These are phyloP conservation scores for Caenorhabditis sulstoni DNA, from an alignment of 2,888 invertebrate genomes.

Conservation along the genomic window DNA sequence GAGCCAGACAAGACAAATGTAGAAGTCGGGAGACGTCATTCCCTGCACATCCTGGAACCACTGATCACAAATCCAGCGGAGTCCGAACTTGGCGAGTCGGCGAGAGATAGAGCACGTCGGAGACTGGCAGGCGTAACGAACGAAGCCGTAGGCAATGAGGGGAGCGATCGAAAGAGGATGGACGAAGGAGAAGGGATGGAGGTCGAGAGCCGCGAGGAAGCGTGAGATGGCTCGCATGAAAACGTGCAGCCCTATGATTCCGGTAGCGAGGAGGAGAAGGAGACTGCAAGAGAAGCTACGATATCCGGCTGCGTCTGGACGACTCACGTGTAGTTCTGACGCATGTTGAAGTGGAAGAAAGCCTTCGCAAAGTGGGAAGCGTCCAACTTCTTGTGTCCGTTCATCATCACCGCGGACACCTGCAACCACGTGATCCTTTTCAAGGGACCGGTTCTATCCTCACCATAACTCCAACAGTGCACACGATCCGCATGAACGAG, in stretches of 20 bases:
- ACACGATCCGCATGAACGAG: conserved; percentile 58
- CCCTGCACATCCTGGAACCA: conserved; percentile 48
- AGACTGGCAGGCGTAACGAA: conserved; percentile 53
- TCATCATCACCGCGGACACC: conserved; percentile 47
- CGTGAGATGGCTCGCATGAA: conserved; percentile 71
- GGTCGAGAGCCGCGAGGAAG: conserved; percentile 76
- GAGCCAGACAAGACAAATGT: conserved; percentile 68
- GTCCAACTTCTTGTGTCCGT: conserved; percentile 46
- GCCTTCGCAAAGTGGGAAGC: conserved; percentile 41
- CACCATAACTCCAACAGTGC: conserved; percentile 55
- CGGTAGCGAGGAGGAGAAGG: conserved; percentile 65
- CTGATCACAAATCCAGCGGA: conserved; percentile 61
- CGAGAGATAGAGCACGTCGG: conserved; percentile 45
- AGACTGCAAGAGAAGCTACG: conserved; percentile 42
- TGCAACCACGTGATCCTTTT: background rate
- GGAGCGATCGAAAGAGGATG: conserved; percentile 73
- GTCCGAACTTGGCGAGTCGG: conserved; percentile 47
- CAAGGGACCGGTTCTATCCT: background rate
- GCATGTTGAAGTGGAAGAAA: conserved; percentile 40
- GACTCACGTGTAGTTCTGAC: conserved; percentile 54
- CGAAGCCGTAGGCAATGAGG: conserved; percentile 61
- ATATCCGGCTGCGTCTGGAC: too few relatives aligned
- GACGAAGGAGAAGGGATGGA: conserved; percentile 64
- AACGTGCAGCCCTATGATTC: conserved; percentile 67
- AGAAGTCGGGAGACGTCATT: conserved; percentile 60